Base-by-base conservation (phyloP, 37 sponge, comb jelly and placozoan genomes). In the Chondrosia reniformis region DNA sequence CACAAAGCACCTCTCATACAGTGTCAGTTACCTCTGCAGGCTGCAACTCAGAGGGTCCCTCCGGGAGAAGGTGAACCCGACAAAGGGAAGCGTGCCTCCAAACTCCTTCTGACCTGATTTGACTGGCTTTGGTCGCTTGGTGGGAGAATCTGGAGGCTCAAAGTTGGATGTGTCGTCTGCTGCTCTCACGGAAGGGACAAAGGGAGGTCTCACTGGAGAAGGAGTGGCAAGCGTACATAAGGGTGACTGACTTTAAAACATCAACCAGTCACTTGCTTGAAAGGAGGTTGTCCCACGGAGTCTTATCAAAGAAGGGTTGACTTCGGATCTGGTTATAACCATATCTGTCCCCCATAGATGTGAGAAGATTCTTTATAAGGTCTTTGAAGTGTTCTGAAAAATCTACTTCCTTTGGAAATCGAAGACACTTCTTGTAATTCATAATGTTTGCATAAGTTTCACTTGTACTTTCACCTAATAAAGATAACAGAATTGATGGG, bases 361-460 rank as follows among this genome's bases (percentile, higher is more conserved):
- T 83, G 46, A 93, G 79, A 13, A 97, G 87, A 2, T 54, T 32
- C 43, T 31, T 61, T 39, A 97, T 83, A 25, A 97, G 80, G 59
- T 78, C 76, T 46, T 66, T 57, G 4, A 78, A 81, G 52, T 82
- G 83, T 15, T 73, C 89, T 19, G 43, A 45, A 43, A 69, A 46
- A 22, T 55, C 84, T 5, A 67, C 78, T 57, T 87, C 87, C n/a
- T 80, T 80, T 0, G 97, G 91, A 46, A 92, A 92, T 10, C 63
- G 49, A 6, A 97, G 77, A 55, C 83, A 84, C 22, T 73, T 77
- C 84, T 91, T 75, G 24, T 80, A 87, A 67, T 80, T 91, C 96
- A 95, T 93, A 61, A 98, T 95, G 64, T 93, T 88, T 55, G 69
- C 82, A 65, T 98, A 95, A 1, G 94, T 98, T 44, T 80, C 67